Evolutionary conservation across 1,140 invertebrate species (phyloP), one percentile per base, ranked within the genome.

Genomic region (Drosophila setifemur): DNA sequence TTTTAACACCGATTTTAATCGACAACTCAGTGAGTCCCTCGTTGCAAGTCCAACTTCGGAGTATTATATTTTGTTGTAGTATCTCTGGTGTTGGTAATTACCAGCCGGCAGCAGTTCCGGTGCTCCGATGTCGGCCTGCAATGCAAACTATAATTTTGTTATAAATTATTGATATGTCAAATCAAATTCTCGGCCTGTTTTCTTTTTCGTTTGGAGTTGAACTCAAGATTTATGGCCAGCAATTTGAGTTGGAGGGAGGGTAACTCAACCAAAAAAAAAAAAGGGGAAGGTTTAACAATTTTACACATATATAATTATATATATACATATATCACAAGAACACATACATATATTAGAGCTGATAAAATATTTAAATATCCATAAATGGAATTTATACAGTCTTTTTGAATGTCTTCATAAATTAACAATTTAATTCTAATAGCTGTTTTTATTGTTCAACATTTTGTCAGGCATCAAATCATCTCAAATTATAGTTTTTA

Each of bases 1-100:
- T 86, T 86, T 79, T 86, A 86, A 86, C 81, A 86, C 81, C 81
- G 81, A 86, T 86, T 85, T 73, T 86, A 86, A 86, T 86, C 81
- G 76, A 82, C 77, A 81, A 68, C 60, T 72, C 73, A 82, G 73
- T 82, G 77, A 58, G 69, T 54, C 25, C 28, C 31, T 43, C 25
- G 43, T 55, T 52, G 14, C 49, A 54, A 57, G n/a, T n/a, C 57
- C 57, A 61, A 44, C 57, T 40, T 26, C 35, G 14, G 12, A 54
- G 68, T 74, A 85, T 79, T 85, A 82, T 76, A 58, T 71, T 23
- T 23, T 23, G 5, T 23, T 23, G 2, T 23, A 3, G 2, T 23
- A 3, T 39, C 43, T 47, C 54, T 82, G 77, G 61, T 48, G 35
- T 55, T 42, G 52, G 69, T 86, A 86, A 86, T 86, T 86, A 86